phyloP scores from a whole-genome alignment of 1,140 invertebrate species.

The Drosophila pallidifrons region DNA sequence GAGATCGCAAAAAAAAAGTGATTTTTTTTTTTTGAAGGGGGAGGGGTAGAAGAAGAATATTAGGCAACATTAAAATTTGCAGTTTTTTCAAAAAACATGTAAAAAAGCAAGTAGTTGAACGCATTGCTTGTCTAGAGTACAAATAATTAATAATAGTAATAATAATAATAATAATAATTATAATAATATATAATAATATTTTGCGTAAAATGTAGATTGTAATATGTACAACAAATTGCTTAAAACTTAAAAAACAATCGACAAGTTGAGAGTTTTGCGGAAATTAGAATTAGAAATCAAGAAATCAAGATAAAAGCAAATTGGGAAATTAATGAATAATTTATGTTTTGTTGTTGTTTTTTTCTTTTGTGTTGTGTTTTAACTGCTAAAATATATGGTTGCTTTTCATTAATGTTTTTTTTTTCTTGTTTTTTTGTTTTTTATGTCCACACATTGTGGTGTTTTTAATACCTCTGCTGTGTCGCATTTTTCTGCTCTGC shows the following conservation, averaged over 20 bases:
- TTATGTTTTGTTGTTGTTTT: constrained; percentile 19
- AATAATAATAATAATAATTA: too few relatives aligned
- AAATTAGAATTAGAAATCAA: constrained; percentile 13
- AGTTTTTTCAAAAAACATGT: constrained; percentile 82
- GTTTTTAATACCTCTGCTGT: constrained; percentile 36
- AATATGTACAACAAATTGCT: constrained; percentile 69
- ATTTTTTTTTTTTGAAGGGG: constrained; percentile 19
- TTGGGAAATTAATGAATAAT: constrained; percentile 4
- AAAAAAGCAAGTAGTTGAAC: constrained; percentile 68
- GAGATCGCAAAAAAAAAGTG: constrained; percentile 73
- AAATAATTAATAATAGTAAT: constrained; percentile 47
- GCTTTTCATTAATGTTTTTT: constrained; percentile 34
- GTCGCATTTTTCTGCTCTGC: too few relatives aligned
- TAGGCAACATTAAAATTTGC: constrained; percentile 65
- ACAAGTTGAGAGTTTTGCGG: constrained; percentile 23
- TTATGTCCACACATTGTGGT: constrained; percentile 8
- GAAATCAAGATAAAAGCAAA: not conserved
- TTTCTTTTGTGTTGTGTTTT: constrained; percentile 30
- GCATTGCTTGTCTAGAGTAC: constrained; percentile 61
- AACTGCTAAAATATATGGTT: constrained; percentile 54
- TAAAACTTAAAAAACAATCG: constrained; percentile 79
- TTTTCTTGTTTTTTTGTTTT: not conserved
- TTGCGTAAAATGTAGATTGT: constrained; percentile 40
- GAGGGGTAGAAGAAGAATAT: constrained; percentile 4
- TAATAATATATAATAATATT: not conserved